phyloP scores from a whole-genome alignment of 1,140 invertebrate species.

The Microplitis demolitor region DNA sequence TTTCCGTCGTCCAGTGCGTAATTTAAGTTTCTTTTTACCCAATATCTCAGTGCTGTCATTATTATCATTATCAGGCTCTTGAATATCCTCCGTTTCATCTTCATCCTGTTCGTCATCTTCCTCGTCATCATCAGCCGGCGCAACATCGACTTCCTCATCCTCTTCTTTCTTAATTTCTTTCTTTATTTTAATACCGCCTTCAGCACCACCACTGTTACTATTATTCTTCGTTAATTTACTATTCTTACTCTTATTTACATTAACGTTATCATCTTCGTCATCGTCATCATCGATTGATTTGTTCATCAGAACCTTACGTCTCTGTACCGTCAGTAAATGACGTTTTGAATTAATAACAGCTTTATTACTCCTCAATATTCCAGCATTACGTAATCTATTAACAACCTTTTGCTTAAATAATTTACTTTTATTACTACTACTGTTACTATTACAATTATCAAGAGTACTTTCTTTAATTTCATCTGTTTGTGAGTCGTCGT shows the following conservation, averaged over 20 bases:
- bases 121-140: slow-evolving; percentile 36
- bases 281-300: slow-evolving; percentile 52
- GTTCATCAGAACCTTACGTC: slow-evolving; percentile 64
- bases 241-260: no score
- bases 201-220: slow-evolving; percentile 21
- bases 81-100: slow-evolving; percentile 38
- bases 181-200: slow-evolving; percentile 45
- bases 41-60: slow-evolving; percentile 42
- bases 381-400: slow-evolving; percentile 64
- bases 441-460: neutral
- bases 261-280: slow-evolving; percentile 47
- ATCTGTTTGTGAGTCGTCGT: slow-evolving; percentile 54
- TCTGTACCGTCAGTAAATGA: slow-evolving; percentile 61
- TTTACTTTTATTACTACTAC: slow-evolving; percentile 34
- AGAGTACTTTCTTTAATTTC: slow-evolving; percentile 40
- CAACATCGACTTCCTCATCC: slow-evolving; percentile 32
- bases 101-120: slow-evolving; percentile 52
- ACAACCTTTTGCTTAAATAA: slow-evolving; percentile 60
- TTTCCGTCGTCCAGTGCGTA: slow-evolving; percentile 65
- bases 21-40: slow-evolving; percentile 61
- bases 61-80: slow-evolving; percentile 40
- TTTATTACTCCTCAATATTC: slow-evolving; percentile 66
- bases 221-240: no score
- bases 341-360: slow-evolving; percentile 61
- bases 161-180: slow-evolving; percentile 52